These are phyloP conservation scores for Callocephalon fimbriatum DNA, from an alignment of 2,113 vertebrate genomes.

Conservation along the genomic window DNA sequence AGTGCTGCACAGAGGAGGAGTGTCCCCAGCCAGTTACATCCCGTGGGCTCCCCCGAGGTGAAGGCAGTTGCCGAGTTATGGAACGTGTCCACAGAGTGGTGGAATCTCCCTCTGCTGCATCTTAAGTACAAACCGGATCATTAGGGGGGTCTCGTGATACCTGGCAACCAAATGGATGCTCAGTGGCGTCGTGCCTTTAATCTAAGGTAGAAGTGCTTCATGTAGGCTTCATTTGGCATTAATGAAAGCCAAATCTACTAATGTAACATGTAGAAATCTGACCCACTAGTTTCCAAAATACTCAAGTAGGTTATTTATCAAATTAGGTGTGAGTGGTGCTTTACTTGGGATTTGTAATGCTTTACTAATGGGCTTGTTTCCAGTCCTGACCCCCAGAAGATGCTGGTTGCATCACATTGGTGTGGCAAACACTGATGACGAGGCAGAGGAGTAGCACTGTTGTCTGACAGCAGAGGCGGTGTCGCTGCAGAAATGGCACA, in stretches of 20 bases:
- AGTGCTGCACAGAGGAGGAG: not conserved
- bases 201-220: conserved; percentile 58
- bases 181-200: conserved; percentile 69
- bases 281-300: conserved; percentile 42
- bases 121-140: conserved; percentile 59
- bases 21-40: not conserved
- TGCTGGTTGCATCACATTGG: not conserved
- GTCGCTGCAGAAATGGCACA: not conserved
- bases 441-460: not conserved
- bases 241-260: conserved; percentile 70
- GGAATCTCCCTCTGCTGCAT: conserved; percentile 66
- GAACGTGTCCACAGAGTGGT: not conserved
- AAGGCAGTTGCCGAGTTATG: conserved; percentile 66
- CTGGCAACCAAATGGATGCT: conserved; percentile 65
- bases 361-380: conserved; percentile 34
- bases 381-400: not conserved
- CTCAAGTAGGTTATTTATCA: conserved; percentile 62
- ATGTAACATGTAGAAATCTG: conserved; percentile 57
- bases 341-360: conserved; percentile 35
- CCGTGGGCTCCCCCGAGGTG: not conserved
- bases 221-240: conserved; percentile 59
- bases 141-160: conserved; percentile 68
- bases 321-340: conserved; percentile 65
- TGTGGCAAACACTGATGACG: not conserved
- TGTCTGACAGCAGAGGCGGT: not conserved